A percentile compares a stretch with the other conserved stretches of the same genome.
These are phyloP conservation scores for Fulmarus glacialis DNA, from an alignment of 2,113 vertebrate genomes.

Conservation along the genomic window DNA sequence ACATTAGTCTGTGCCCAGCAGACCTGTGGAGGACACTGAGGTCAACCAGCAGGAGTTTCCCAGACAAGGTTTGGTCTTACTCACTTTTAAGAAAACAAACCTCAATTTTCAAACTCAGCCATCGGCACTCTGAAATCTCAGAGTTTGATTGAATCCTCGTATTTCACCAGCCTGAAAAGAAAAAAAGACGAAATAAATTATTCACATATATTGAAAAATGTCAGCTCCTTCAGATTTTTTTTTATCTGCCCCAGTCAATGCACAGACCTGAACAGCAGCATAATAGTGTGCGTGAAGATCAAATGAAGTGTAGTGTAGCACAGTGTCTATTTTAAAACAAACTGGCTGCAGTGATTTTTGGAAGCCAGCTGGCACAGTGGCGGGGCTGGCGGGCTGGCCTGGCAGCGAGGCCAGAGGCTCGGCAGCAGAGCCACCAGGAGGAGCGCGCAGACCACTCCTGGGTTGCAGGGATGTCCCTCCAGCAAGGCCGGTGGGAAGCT, in stretches of 20 bases:
- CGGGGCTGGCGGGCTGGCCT: background rate
- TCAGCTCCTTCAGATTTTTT: background rate
- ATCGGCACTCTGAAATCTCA: rapidly evolving
- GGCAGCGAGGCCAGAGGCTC: background rate
- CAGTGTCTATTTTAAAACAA: background rate
- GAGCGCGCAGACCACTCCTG: background rate
- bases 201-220: background rate
- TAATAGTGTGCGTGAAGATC: background rate
- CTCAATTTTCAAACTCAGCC: background rate
- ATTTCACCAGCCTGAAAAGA: background rate
- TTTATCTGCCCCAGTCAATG: background rate
- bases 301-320: background rate
- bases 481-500: background rate
- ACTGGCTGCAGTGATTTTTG: background rate
- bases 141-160: background rate
- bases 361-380: background rate
- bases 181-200: background rate
- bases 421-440: background rate
- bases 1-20: background rate
- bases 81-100: background rate
- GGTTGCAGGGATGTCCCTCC: background rate
- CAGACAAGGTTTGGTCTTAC: background rate
- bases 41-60: background rate
- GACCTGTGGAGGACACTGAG: background rate
- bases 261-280: background rate